phyloP scores from a whole-genome alignment of 2,888 invertebrate species.

The Ormyrus thymus region DNA sequence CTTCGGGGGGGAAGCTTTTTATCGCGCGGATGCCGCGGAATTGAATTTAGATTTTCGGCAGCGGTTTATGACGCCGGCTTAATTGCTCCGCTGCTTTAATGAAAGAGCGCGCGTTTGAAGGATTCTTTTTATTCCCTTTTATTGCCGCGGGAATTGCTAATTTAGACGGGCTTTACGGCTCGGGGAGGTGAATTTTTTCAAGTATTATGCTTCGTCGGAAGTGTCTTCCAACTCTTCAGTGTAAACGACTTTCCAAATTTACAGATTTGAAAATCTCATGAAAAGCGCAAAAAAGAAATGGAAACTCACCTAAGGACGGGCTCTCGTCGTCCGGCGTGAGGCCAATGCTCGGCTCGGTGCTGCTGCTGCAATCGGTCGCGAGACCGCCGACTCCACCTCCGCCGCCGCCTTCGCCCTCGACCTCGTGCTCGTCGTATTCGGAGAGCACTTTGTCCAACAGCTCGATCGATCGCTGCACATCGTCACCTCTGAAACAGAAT shows the following conservation, averaged over 20 bases:
- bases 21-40: too few species aligned
- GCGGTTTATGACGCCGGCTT: too few species aligned
- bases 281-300: too few species aligned
- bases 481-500: constrained; percentile 84
- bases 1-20: not conserved
- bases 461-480: constrained; percentile 92
- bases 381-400: constrained; percentile 69
- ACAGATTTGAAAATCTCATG: too few species aligned
- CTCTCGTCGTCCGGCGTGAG: constrained; percentile 81
- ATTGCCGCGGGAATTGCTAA: too few species aligned
- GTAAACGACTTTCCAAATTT: too few species aligned
- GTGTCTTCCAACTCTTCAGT: too few species aligned
- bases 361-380: constrained; percentile 71
- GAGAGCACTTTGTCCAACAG: constrained; percentile 92
- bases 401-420: constrained; percentile 79
- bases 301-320: constrained; percentile 80
- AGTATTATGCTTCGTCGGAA: too few species aligned
- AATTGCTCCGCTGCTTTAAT: too few species aligned
- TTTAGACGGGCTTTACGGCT: not conserved
- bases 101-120: too few species aligned
- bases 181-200: not conserved
- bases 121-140: too few species aligned
- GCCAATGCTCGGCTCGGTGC: constrained; percentile 77
- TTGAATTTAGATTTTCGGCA: too few species aligned
- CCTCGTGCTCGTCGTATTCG: constrained; percentile 89